These are phyloP conservation scores for Mesodorylaimus sp. DNA, from an alignment of 2,888 invertebrate species.

Conservation along the genomic window DNA sequence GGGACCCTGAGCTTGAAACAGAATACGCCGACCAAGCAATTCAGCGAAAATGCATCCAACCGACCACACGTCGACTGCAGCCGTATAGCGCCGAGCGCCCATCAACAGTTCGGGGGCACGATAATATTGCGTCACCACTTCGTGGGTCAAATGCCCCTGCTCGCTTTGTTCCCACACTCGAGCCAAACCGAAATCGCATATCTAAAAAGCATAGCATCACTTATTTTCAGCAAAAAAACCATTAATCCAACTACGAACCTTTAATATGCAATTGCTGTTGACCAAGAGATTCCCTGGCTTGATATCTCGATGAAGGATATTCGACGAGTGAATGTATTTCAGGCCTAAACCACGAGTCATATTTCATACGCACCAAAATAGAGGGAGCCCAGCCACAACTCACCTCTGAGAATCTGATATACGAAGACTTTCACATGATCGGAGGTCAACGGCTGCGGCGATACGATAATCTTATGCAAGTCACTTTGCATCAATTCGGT, in stretches of 20 bases:
- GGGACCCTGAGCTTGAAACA: conserved; percentile 94
- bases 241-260: conserved; percentile 38
- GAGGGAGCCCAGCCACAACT: not conserved
- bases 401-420: conserved; percentile 95
- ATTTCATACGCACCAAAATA: not conserved
- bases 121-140: conserved; percentile 98
- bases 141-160: conserved; percentile 90
- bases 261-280: conserved; percentile 95
- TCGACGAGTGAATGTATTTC: conserved; percentile 93
- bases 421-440: conserved; percentile 99
- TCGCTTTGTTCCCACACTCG: conserved; percentile 87
- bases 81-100: conserved; percentile 86
- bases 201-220: conserved; percentile 38
- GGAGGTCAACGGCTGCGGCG: conserved; percentile 89
- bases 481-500: conserved; percentile 98
- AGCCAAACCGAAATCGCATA: conserved; percentile 97
- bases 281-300: conserved; percentile 96
- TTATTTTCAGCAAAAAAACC: not conserved
- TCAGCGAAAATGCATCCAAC: conserved; percentile 96
- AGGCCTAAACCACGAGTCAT: conserved; percentile 46
- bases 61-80: conserved; percentile 95
- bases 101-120: conserved; percentile 95
- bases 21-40: conserved; percentile 73
- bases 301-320: conserved; percentile 93
- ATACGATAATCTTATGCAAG: conserved; percentile 99